Evolutionary conservation across 1,140 invertebrate species (phyloP), one percentile per base, ranked within the genome.

Genomic region (Danaus plexippus): DNA sequence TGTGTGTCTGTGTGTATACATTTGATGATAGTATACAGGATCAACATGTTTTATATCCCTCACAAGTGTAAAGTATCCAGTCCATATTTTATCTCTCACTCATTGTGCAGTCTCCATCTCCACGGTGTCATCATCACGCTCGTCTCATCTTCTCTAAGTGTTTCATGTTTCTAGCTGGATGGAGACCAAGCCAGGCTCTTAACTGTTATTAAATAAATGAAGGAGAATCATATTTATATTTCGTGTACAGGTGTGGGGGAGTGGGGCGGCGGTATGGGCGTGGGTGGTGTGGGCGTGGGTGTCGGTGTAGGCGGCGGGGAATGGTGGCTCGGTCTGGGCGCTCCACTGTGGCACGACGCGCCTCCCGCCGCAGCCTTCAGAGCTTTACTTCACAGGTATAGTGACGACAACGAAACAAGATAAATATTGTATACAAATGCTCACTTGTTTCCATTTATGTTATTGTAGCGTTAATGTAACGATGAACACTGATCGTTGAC

Each of bases 271-370:
- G 71, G 70, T 11, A 59, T 65, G 45, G 57, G 58, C 9, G 70
- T 67, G 42, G 59, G 62, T 7, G 59, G 61, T 43, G 68, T 64
- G 0, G 72, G 72, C 11, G 53, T 76, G 67, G 72, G 67, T 7
- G 71, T 66, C 18, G 60, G 64, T 18, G 65, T 63, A 11, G 69
- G 67, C 1, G 77, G 67, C 0, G 75, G 79, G 7, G 81, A 82
- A 60, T 85, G 81, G 81, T 85, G 81, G 56, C 71, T 75, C 43
- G 77, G 73, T 0, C 69, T 80, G 47, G 75, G 76, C 32, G 76
- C 67, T 13, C 77, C 81, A 9, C 52, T 80, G 54, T 80, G 75
- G 80, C 75, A 71, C 11, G 76, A 79, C 15, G 75, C 74, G 1
- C 74, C 77, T 11, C 79, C 77, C 0, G 75, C 73, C 10, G 77